phyloP scores from a whole-genome alignment of 2,797 vertebrate genomes.

The Pseudotriccus pelzelni region DNA sequence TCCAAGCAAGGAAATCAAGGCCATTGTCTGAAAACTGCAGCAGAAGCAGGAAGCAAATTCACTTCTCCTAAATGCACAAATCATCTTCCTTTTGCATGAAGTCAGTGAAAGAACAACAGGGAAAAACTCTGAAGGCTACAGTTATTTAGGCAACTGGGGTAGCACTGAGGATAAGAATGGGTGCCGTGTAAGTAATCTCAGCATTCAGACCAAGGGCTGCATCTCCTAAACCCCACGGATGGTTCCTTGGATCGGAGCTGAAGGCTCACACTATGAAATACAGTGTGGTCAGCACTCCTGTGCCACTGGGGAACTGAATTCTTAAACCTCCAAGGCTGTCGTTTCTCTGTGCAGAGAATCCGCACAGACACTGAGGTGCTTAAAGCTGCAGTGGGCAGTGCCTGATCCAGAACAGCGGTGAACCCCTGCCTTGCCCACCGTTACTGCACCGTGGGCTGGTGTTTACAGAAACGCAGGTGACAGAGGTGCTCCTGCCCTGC shows the following conservation, averaged over 20 bases:
- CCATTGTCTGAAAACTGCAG: slow-evolving; percentile 50
- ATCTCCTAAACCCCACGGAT: accelerated
- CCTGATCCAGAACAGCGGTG: accelerated
- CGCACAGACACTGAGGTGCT: background rate
- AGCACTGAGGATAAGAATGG: background rate
- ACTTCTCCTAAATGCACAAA: background rate
- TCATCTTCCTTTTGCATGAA: background rate
- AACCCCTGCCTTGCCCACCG: accelerated
- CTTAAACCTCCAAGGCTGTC: background rate
- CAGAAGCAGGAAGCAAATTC: slow-evolving; percentile 5
- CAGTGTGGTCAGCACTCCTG: accelerated
- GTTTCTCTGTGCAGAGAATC: background rate
- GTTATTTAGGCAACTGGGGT: background rate
- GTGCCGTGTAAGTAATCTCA: background rate
- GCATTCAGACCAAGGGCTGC: background rate
- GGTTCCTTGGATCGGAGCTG: background rate
- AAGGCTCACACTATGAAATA: background rate
- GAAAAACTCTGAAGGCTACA: background rate
- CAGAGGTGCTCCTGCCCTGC: background rate
- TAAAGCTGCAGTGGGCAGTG: background rate
- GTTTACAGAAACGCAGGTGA: background rate
- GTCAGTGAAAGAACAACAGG: background rate
- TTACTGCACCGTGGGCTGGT: background rate
- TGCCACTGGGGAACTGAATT: background rate
- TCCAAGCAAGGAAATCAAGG: slow-evolving; percentile 39